Evolutionary conservation across 2,113 vertebrate species (phyloP).

Genomic region (Dasyprocta punctata): DNA sequence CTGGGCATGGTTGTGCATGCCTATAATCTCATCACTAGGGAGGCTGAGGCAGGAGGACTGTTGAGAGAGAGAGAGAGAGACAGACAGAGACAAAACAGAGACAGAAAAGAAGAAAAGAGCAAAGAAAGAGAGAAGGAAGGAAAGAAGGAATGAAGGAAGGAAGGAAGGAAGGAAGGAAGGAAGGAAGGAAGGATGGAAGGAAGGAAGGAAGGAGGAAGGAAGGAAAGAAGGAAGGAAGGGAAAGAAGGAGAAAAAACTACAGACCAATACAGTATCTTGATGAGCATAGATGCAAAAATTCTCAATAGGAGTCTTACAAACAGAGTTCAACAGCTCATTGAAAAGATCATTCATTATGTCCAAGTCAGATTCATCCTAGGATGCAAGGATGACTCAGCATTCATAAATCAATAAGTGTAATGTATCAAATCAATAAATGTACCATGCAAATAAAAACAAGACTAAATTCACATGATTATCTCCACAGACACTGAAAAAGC

Average conservation of each 20-base stretch:
- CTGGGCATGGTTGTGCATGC: neutral
- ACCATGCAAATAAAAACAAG: neutral
- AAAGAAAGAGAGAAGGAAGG: neutral
- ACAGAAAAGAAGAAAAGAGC: neutral
- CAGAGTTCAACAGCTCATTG: neutral
- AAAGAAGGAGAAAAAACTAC: neutral
- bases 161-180: accelerated
- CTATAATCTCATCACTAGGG: neutral
- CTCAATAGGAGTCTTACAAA: neutral
- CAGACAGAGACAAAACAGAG: neutral
- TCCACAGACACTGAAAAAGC: neutral
- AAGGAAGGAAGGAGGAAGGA: accelerated
- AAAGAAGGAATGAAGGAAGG: accelerated
- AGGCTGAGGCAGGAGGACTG: neutral
- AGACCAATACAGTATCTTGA: neutral
- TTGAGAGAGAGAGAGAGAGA: neutral
- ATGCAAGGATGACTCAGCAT: neutral
- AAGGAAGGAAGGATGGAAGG: too few relatives aligned
- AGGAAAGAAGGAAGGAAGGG: neutral
- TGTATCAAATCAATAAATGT: too few relatives aligned
- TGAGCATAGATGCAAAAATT: neutral
- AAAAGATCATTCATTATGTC: neutral
- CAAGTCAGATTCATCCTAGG: neutral
- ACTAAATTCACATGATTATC: neutral
- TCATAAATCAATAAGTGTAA: neutral